Conservation (phyloP, 2,888 invertebrate species). For the Xylota sylvarum region DNA sequence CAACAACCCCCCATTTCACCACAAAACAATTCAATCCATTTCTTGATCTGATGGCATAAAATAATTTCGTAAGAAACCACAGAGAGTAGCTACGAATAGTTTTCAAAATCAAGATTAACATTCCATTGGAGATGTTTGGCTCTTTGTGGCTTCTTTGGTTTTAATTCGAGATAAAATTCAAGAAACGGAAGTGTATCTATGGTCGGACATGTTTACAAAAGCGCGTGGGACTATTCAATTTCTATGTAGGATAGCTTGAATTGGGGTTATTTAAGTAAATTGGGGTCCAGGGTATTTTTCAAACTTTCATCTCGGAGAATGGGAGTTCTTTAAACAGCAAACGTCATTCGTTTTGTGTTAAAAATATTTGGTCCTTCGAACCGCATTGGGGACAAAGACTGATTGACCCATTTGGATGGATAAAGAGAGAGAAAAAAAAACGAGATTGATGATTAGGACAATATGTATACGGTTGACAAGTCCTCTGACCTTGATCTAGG, state of each 20-base stretch:
- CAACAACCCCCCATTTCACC: neutral
- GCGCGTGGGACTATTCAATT: neutral
- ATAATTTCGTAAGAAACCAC: constrained; percentile 51
- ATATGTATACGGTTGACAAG: neutral
- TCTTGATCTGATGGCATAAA: constrained; percentile 29
- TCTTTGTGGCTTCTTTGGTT: constrained; percentile 12
- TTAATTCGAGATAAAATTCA: neutral
- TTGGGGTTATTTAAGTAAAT: neutral
- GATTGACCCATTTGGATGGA: constrained; percentile 1
- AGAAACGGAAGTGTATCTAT: neutral
- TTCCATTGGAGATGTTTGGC: constrained; percentile 30
- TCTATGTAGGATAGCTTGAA: neutral
- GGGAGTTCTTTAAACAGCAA: neutral
- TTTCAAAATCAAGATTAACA: constrained; percentile 56
- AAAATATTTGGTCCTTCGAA: constrained; percentile 2
- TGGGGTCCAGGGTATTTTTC: neutral
- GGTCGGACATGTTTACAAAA: neutral
- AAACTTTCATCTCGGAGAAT: neutral
- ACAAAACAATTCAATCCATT: constrained; percentile 21
- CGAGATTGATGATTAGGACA: neutral
- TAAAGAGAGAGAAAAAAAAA: neutral
- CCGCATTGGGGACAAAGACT: constrained; percentile 9
- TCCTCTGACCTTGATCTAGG: neutral
- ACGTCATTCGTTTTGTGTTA: neutral
- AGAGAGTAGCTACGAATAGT: constrained; percentile 43